Percentiles rank a stretch among this genome's conserved stretches.
Evolutionary conservation across 2,888 invertebrate species (phyloP).

Genomic region (Hemistola chrysoprasaria): DNA sequence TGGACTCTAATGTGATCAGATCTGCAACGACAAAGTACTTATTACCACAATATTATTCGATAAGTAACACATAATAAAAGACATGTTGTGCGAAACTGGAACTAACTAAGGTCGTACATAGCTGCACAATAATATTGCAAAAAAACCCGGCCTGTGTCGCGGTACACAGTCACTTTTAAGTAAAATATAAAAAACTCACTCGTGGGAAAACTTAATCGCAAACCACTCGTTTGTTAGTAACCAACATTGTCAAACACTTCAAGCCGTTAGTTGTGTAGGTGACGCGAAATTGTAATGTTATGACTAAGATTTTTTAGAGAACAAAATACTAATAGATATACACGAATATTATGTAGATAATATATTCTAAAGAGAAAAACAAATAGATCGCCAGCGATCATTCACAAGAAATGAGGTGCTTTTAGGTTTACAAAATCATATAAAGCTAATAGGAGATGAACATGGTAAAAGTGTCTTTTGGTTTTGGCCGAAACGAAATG

Average conservation of each 20-base stretch:
- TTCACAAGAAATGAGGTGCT: conserved; percentile 74
- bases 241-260: conserved; percentile 67
- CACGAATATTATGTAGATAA: conserved; percentile 44
- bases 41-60: conserved; percentile 11
- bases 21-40: conserved; percentile 30
- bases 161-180: conserved; percentile 42
- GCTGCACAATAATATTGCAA: conserved; percentile 66
- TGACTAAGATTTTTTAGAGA: conserved; percentile 56
- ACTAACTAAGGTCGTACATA: conserved; percentile 45
- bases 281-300: conserved; percentile 62
- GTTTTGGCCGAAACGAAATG: conserved; percentile 25
- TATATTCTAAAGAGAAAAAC: conserved; percentile 72
- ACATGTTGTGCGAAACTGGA: conserved; percentile 56
- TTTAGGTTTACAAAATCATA: conserved; percentile 65
- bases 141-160: conserved; percentile 69
- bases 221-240: conserved; percentile 76
- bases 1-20: conserved; percentile 27
- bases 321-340: conserved; percentile 61
- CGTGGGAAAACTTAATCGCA: conserved; percentile 61
- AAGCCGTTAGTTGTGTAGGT: conserved; percentile 75
- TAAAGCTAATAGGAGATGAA: conserved; percentile 48
- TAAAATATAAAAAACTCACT: conserved; percentile 47
- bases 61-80: conserved; percentile 35
- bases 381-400: conserved; percentile 79
- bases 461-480: conserved; percentile 53